Evolutionary conservation across 2,797 vertebrate species (phyloP).

Genomic region (Anomalospiza imberbis): DNA sequence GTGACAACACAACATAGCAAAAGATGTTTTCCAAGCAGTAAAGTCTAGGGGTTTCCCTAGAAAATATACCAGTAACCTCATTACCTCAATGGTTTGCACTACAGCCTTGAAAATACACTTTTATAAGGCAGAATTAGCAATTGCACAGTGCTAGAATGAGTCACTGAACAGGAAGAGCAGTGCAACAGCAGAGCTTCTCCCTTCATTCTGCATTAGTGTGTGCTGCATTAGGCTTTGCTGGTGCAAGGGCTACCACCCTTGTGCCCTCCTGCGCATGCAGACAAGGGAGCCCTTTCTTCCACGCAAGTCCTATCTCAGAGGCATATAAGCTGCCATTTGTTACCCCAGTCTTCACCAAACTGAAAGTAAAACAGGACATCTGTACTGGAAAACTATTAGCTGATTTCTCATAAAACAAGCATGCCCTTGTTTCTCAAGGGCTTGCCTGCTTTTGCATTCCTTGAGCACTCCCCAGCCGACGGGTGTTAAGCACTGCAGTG

Average conservation of each 20-base stretch:
- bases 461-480: not conserved
- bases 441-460: not conserved
- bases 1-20: not conserved
- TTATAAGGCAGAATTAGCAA: not conserved
- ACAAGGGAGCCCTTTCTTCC: constrained; percentile 27
- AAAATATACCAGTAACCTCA: not conserved
- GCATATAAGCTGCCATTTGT: constrained; percentile 22
- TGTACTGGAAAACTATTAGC: constrained; percentile 21
- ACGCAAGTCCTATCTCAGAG: not conserved
- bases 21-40: not conserved
- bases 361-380: constrained; percentile 32
- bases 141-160: not conserved
- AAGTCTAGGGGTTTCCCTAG: not conserved
- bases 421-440: not conserved
- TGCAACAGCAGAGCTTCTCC: not conserved
- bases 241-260: not conserved
- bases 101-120: not conserved
- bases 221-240: not conserved
- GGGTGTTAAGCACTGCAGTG: not conserved
- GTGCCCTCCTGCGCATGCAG: not conserved
- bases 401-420: constrained; percentile 9
- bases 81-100: not conserved
- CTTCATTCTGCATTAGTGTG: not conserved
- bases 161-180: not conserved
- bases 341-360: not conserved